phyloP scores from a whole-genome alignment of 1,140 invertebrate genomes.

The Amyelois transitella region DNA sequence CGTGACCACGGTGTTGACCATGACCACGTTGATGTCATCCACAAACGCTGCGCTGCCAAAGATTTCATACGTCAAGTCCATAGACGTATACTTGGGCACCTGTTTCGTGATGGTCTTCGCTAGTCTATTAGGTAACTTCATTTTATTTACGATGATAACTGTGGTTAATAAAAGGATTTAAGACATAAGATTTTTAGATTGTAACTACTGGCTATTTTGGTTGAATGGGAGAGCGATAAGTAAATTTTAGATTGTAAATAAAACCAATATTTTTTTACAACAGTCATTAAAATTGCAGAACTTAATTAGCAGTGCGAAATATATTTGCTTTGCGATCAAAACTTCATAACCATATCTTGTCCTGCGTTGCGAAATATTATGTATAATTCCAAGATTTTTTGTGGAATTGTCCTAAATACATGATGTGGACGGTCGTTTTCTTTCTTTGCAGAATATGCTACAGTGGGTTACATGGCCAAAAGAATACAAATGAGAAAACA shows the following conservation, averaged over 20 bases:
- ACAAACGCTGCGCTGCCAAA: constrained; percentile 98
- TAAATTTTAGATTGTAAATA: too few species aligned
- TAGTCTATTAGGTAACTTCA: constrained; percentile 88
- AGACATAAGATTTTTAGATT: too few species aligned
- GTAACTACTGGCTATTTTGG: too few species aligned
- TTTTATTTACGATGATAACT: not conserved
- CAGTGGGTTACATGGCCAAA: constrained; percentile 97
- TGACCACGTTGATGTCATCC: constrained; percentile 99
- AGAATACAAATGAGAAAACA: constrained; percentile 97
- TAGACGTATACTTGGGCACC: constrained; percentile 98
- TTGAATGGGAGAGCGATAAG: too few species aligned
- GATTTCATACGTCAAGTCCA: constrained; percentile 98
- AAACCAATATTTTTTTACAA: too few species aligned
- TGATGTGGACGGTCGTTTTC: constrained; percentile 22
- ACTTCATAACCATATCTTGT: too few species aligned
- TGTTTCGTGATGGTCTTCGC: constrained; percentile 99
- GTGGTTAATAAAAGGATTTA: not conserved
- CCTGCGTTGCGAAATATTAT: too few species aligned
- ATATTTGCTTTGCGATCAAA: too few species aligned
- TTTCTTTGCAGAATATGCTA: constrained; percentile 89
- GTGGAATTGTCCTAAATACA: not conserved
- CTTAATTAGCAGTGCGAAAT: too few species aligned
- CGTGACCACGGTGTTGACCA: constrained; percentile 97
- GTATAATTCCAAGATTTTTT: not conserved
- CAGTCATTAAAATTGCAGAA: too few species aligned